phyloP scores from a whole-genome alignment of 2,888 invertebrate genomes.

The Cheiracanthium punctorium region DNA sequence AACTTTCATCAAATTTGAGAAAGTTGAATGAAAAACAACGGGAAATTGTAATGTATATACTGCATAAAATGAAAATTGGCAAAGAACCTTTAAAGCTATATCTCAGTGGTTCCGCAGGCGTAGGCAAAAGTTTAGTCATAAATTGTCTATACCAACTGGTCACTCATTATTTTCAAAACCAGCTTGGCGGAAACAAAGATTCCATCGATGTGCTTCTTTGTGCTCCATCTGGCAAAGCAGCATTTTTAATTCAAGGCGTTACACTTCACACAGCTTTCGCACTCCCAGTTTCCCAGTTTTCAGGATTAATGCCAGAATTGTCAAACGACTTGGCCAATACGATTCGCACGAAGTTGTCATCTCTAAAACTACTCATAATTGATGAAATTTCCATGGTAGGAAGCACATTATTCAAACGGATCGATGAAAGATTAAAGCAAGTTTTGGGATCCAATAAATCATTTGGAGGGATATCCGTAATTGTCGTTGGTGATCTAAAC shows the following conservation, averaged over 20 bases:
- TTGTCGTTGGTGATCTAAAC: conserved; percentile 74
- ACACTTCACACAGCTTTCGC: neutral
- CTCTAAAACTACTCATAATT: conserved; percentile 71
- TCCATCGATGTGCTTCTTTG: neutral
- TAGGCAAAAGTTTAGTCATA: too few relatives aligned
- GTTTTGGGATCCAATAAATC: conserved; percentile 72
- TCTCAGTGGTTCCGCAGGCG: too few relatives aligned
- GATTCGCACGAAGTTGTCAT: neutral
- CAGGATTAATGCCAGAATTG: neutral
- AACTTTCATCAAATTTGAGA: neutral
- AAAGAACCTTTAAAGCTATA: too few relatives aligned
- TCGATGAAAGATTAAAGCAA: conserved; percentile 74
- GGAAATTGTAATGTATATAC: neutral
- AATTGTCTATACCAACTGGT: neutral
- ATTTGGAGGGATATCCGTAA: conserved; percentile 74
- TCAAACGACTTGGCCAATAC: neutral
- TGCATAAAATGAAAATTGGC: neutral
- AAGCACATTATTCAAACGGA: conserved; percentile 71
- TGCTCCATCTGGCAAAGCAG: neutral
- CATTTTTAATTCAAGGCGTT: neutral
- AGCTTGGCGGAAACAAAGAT: neutral
- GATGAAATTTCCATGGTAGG: conserved; percentile 75
- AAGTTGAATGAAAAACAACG: neutral
- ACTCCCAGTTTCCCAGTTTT: neutral
- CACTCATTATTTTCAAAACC: neutral